phyloP scores from a whole-genome alignment of 2,113 vertebrate species.

The Panthera uncia region DNA sequence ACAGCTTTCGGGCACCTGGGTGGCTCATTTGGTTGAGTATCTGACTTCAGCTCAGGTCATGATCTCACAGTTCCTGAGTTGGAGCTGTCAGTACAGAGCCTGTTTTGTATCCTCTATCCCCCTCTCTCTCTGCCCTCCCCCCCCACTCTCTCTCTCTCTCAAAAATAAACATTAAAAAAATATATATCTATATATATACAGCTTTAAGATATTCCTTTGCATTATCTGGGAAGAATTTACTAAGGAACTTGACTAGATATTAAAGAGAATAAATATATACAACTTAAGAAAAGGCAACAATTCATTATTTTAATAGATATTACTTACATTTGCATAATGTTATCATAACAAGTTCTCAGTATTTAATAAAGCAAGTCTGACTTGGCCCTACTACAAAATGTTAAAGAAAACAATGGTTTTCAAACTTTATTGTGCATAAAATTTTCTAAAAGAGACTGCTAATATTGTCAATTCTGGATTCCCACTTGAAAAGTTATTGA shows the following conservation, averaged over 20 bases:
- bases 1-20: background rate
- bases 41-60: too few relatives aligned
- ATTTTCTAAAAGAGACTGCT: background rate
- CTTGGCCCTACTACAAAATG: background rate
- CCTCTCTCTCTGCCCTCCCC: too few relatives aligned
- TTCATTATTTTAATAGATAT: background rate
- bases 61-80: too few relatives aligned
- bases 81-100: too few relatives aligned
- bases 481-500: background rate
- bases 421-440: background rate
- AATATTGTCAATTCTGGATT: background rate
- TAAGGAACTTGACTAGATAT: background rate
- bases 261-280: background rate
- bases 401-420: background rate
- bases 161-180: too few relatives aligned
- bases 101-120: too few relatives aligned
- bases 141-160: too few relatives aligned
- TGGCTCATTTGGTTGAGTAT: too few relatives aligned
- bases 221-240: background rate
- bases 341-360: background rate
- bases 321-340: background rate
- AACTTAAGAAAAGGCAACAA: background rate
- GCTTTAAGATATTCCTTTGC: background rate
- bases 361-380: conserved; percentile 28
- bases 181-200: background rate